phyloP scores from a whole-genome alignment of 2,113 vertebrate genomes.

The Plectropomus leopardus region DNA sequence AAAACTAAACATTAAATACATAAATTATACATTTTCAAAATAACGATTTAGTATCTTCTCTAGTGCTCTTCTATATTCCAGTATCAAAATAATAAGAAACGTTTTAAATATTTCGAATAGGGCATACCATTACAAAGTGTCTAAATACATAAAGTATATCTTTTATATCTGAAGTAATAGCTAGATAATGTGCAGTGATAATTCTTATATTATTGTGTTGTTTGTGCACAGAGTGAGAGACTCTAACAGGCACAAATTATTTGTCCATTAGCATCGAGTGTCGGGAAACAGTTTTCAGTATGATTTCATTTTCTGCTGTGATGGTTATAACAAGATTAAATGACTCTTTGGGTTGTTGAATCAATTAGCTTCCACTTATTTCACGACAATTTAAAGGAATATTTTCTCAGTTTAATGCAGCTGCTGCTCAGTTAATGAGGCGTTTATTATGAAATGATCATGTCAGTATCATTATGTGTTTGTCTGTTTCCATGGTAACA shows the following conservation, averaged over 20 bases:
- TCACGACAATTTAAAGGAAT: neutral
- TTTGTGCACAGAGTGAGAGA: neutral
- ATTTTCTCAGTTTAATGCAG: neutral
- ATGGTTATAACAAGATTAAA: constrained; percentile 1
- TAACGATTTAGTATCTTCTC: no score
- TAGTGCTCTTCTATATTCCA: no score
- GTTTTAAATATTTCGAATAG: no score
- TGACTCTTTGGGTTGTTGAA: neutral
- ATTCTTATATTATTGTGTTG: neutral
- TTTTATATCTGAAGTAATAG: neutral
- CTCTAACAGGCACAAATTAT: neutral
- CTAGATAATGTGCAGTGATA: neutral
- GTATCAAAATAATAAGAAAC: no score
- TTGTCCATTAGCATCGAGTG: neutral
- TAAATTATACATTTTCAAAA: no score
- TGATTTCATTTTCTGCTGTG: constrained; percentile 19
- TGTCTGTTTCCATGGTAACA: neutral
- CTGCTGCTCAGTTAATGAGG: neutral
- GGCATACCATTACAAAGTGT: no score
- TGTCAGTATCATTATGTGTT: neutral
- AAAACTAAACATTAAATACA: no score
- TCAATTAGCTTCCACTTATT: neutral
- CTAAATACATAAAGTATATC: neutral
- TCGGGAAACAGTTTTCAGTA: neutral
- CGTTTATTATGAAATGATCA: neutral